A percentile compares a stretch with the other conserved stretches of the same genome.
These are phyloP conservation scores for Oxyteleia sp. DNA, from an alignment of 2,888 invertebrate genomes.

Conservation along the genomic window DNA sequence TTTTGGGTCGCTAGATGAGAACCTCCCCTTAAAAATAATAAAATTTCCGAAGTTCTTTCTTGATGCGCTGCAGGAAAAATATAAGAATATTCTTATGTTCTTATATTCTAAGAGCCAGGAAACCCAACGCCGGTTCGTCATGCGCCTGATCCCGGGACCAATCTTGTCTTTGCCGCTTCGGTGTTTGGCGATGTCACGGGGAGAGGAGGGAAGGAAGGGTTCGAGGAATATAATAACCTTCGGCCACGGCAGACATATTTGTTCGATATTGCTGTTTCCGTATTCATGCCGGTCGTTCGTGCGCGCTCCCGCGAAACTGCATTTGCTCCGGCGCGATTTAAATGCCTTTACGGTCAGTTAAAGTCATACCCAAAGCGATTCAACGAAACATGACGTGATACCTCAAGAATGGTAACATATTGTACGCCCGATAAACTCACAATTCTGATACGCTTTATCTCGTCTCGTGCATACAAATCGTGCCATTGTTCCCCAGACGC, in stretches of 20 bases:
- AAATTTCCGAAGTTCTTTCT: no score
- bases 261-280: slow-evolving; percentile 60
- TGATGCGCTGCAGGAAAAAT: no score
- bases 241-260: slow-evolving; percentile 61
- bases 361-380: slow-evolving; percentile 67
- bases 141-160: not conserved
- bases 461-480: slow-evolving; percentile 62
- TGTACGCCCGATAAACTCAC: slow-evolving; percentile 69
- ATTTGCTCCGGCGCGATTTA: slow-evolving; percentile 62
- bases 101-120: no score
- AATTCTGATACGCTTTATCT: slow-evolving; percentile 64
- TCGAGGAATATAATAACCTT: slow-evolving; percentile 41
- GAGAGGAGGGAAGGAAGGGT: not conserved
- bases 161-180: not conserved
- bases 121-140: no score
- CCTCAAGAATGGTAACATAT: slow-evolving; percentile 71
- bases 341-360: slow-evolving; percentile 72
- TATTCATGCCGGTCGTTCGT: slow-evolving; percentile 61
- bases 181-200: no score
- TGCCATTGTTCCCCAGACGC: slow-evolving; percentile 30
- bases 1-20: no score
- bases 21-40: no score
- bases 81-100: no score
- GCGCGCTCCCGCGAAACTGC: slow-evolving; percentile 41
- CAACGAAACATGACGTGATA: slow-evolving; percentile 64